Base-by-base conservation (phyloP, 2,797 vertebrate genomes). In the Helarctos malayanus region DNA sequence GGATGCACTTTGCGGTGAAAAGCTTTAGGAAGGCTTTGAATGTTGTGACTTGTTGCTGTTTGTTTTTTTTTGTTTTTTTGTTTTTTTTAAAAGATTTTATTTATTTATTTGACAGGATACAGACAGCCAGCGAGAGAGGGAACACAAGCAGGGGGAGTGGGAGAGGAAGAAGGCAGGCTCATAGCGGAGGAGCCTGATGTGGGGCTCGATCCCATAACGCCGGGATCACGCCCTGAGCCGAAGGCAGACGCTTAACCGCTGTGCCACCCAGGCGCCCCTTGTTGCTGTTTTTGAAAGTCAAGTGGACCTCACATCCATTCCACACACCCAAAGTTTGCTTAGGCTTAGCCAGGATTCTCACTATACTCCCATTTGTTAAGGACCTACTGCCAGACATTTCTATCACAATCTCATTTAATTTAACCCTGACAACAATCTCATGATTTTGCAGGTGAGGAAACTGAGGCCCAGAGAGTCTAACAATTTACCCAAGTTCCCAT, bases 401-500 rank as follows among this genome's bases (percentile, higher is more conserved):
- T 57, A 32, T 88, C 69, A 52, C 71, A 61, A 41, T 63, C 13
- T 91, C 25, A 79, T 91, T 83, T 41, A 63, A 56, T 56, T 78
- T 82, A 97, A 59, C 32, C 7, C 49, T 61, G 57, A 93, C 19
- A 90, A 54, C 35, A 90, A 56, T 68, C 59, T 15, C 47, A 29
- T 59, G 59, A 71, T 76, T 91, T 92, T 91, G 63, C 80, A 85
- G 83, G 45, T 27, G 25, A 92, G 49, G 68, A 82, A 92, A 76
- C 14, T 54, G 61, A 92, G 57, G 57, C 27, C 49, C 57, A 76
- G 84, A 89, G 79, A 89, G n/a, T 21, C 59, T 71, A 35, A 73
- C 2, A 25, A 59, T 35, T 27, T 73, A 21, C 5, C 29, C 45
- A 89, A 56, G 19, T 91, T 86, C 57, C 32, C 47, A 78, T 10